These are phyloP conservation scores for Amphiprion ocellaris DNA, from an alignment of 2,113 vertebrate genomes.

Conservation along the genomic window DNA sequence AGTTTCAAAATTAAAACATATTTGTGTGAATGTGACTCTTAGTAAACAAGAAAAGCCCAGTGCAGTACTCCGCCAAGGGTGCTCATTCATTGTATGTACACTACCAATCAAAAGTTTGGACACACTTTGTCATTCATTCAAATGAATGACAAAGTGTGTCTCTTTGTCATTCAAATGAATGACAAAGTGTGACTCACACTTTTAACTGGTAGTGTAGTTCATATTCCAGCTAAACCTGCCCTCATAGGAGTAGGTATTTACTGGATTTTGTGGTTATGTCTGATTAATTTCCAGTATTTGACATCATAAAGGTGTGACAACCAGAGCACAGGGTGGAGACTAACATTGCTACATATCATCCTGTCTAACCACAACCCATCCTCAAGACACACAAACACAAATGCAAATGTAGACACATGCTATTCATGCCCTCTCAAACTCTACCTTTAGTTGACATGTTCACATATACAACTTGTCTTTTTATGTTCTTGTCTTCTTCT, in stretches of 20 bases:
- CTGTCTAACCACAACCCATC: constrained; percentile 38
- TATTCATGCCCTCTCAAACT: not conserved
- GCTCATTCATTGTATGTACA: no score
- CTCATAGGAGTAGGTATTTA: constrained; percentile 15
- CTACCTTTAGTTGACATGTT: not conserved
- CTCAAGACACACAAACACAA: constrained; percentile 1
- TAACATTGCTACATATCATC: constrained; percentile 13
- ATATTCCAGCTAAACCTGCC: not conserved
- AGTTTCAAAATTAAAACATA: no score
- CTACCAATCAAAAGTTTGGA: no score
- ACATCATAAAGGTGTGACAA: constrained; percentile 45
- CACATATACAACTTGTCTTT: not conserved
- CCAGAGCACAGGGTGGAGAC: constrained; percentile 10
- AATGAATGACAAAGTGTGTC: no score
- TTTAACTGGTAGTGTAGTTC: not conserved
- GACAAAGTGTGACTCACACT: no score
- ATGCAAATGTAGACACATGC: not conserved
- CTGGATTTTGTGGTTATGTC: not conserved
- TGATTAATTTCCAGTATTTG: constrained; percentile 19
- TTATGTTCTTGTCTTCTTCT: no score
- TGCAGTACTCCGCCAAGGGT: no score
- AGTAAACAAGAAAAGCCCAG: no score
- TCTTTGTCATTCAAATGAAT: no score
- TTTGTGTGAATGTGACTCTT: no score
- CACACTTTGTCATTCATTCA: no score